These are phyloP conservation scores for Syngnathus floridae DNA, from an alignment of 2,113 vertebrate species.

Conservation along the genomic window DNA sequence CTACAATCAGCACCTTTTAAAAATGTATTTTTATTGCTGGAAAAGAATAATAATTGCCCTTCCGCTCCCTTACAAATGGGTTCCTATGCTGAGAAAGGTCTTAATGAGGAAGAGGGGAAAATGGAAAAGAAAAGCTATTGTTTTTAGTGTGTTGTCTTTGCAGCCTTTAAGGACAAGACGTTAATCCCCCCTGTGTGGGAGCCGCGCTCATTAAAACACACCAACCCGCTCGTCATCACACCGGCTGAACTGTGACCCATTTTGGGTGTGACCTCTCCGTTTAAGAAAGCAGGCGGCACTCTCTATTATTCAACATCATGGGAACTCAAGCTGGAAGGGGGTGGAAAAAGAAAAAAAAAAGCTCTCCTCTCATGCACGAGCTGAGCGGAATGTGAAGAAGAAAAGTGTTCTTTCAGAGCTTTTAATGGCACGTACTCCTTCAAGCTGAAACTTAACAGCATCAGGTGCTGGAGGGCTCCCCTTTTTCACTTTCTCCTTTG, in stretches of 20 bases:
- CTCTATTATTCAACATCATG: constrained; percentile 55
- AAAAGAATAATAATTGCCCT: background rate
- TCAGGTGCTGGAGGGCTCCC: constrained; percentile 22
- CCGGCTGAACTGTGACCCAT: constrained; percentile 58
- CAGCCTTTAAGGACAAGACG: constrained; percentile 33
- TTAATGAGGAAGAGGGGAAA: constrained; percentile 1
- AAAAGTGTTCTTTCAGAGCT: constrained; percentile 36
- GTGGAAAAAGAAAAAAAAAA: constrained; percentile 3
- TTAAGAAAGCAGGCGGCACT: constrained; percentile 39
- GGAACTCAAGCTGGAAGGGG: constrained; percentile 41
- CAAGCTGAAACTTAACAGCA: constrained; percentile 15
- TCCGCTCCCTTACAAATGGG: background rate
- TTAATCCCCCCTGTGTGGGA: constrained; percentile 59
- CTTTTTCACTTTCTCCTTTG: constrained; percentile 32
- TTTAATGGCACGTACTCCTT: constrained; percentile 32
- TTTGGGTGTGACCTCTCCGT: constrained; percentile 51
- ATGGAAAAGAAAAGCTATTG: constrained; percentile 10
- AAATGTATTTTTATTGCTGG: background rate
- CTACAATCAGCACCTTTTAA: background rate
- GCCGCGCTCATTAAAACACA: constrained; percentile 54
- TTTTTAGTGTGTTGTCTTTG: constrained; percentile 20
- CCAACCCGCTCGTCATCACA: constrained; percentile 29
- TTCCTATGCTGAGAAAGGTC: background rate
- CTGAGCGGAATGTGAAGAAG: constrained; percentile 40
- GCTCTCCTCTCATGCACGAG: constrained; percentile 23